Conservation (phyloP, 2,113 vertebrate genomes). For the Misgurnus anguillicaudatus region DNA sequence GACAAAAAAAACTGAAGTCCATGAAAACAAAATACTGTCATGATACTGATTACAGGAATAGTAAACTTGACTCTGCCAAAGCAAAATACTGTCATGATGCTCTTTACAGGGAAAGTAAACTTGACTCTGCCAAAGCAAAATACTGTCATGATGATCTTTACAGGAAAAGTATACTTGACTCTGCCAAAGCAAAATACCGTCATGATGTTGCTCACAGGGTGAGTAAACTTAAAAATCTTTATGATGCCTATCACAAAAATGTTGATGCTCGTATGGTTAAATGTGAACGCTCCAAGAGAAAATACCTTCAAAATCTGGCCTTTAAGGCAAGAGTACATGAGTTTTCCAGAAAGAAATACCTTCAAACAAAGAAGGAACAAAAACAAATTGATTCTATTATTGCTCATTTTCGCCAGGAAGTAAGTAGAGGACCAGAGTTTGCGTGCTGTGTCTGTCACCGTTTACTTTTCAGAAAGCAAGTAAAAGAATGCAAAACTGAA, state of each 20-base stretch:
- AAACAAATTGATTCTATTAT: constrained; percentile 5
- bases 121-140: no score
- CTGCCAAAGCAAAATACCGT: no score
- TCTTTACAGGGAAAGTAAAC: no score
- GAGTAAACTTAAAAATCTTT: neutral
- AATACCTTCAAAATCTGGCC: no score
- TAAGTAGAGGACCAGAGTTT: constrained; percentile 9
- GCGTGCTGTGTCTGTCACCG: constrained; percentile 20
- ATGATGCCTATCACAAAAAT: neutral
- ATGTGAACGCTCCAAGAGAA: neutral
- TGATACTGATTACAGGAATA: no score
- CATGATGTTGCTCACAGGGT: no score
- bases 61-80: no score
- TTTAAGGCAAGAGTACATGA: no score
- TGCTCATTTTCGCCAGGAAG: neutral
- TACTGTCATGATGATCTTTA: neutral
- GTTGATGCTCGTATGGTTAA: neutral
- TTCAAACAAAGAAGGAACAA: neutral
- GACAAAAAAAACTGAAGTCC: neutral
- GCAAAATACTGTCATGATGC: no score
- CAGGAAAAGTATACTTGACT: no score
- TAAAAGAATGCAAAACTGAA: constrained; percentile 2
- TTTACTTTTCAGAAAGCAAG: constrained; percentile 36
- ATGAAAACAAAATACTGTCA: neutral
- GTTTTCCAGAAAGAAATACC: no score